phyloP scores from a whole-genome alignment of 1,140 invertebrate genomes.

The Pararge aegeria region DNA sequence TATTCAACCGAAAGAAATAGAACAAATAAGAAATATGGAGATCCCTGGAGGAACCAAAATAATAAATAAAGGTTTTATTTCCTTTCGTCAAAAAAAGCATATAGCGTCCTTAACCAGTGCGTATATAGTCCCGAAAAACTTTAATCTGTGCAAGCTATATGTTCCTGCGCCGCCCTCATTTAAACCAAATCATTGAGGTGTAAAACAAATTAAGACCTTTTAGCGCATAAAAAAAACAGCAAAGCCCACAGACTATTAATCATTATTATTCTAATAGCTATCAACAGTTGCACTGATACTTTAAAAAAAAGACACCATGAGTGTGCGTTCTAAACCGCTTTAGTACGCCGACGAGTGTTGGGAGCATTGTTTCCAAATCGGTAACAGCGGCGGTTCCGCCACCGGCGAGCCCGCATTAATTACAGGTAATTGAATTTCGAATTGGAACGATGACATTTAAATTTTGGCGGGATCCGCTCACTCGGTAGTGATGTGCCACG shows the following conservation, averaged over 20 bases:
- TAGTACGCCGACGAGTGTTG: conserved; percentile 45
- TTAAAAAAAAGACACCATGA: conserved; percentile 46
- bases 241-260: conserved; percentile 43
- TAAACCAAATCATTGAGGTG: conserved; percentile 11
- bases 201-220: conserved; percentile 42
- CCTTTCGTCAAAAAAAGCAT: too few species aligned
- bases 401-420: conserved; percentile 69
- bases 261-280: conserved; percentile 49
- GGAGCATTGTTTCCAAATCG: conserved; percentile 65
- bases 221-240: conserved; percentile 27
- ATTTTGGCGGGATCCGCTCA: conserved; percentile 68
- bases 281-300: conserved; percentile 44
- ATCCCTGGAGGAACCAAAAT: too few species aligned
- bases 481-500: conserved; percentile 72
- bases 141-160: too few species aligned
- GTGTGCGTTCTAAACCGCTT: conserved; percentile 52
- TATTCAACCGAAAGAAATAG: too few species aligned
- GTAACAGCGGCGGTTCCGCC: conserved; percentile 60
- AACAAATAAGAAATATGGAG: too few species aligned
- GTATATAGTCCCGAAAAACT: too few species aligned
- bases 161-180: too few species aligned
- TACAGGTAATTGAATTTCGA: conserved; percentile 77
- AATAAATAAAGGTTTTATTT: too few species aligned
- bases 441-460: conserved; percentile 79
- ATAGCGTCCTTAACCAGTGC: too few species aligned